These are phyloP conservation scores for Brachymystax lenok DNA, from an alignment of 2,797 vertebrate species.

Conservation along the genomic window DNA sequence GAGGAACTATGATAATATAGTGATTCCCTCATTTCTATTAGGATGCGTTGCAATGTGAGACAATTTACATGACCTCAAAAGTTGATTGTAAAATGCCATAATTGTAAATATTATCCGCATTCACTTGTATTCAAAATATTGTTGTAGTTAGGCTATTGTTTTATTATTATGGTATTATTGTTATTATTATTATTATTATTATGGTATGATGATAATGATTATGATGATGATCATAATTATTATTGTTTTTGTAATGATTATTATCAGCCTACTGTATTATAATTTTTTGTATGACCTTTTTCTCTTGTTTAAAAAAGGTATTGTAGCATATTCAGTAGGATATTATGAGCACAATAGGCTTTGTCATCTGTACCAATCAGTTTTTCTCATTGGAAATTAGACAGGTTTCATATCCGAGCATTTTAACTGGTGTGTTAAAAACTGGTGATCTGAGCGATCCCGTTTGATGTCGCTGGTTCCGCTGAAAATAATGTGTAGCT, in stretches of 20 bases:
- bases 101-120: neutral
- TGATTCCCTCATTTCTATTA: neutral
- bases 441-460: constrained; percentile 67
- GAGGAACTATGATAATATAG: neutral
- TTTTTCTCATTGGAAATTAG: neutral
- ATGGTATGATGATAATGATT: too few relatives aligned
- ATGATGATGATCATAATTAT: too few relatives aligned
- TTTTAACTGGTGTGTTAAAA: constrained; percentile 79
- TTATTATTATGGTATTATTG: neutral
- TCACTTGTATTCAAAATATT: neutral
- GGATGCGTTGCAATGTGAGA: neutral
- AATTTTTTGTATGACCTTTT: neutral
- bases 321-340: neutral
- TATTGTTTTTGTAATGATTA: neutral
- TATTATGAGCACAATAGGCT: neutral
- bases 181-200: too few relatives aligned
- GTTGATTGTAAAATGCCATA: neutral
- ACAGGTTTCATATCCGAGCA: constrained; percentile 35
- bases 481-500: constrained; percentile 71
- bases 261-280: neutral
- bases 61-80: neutral
- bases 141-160: neutral
- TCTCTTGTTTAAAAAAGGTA: neutral
- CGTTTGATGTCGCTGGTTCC: constrained; percentile 71
- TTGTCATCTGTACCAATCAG: neutral